Evolutionary conservation across 2,113 vertebrate species (phyloP), one percentile per base, ranked within the genome.

Genomic region (Festucalex cinctus): DNA sequence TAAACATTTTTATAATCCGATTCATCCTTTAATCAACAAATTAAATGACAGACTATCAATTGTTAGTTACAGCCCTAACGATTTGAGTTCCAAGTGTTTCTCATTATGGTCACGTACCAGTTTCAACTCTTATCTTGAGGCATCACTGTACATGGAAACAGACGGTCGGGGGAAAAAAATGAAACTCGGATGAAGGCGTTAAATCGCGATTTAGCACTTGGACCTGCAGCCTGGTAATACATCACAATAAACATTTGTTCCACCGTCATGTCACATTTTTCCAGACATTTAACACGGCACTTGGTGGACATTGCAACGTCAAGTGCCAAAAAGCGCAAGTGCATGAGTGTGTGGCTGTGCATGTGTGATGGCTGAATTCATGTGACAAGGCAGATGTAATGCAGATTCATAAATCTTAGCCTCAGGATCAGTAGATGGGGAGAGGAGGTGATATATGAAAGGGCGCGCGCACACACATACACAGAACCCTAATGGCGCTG

Each of bases 381-480:
- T 89, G 84, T 85, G 87, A 89, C 85, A 86, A 68, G 85, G 82
- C 85, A 84, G 77, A 87, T 81, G 83, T 89, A 89, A 90, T 83
- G 81, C 76, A 84, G 73, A 80, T 82, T 79, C 79, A 84, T 90
- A 89, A 91, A 92, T 90, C 88, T 85, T 75, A 69, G 88, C 90
- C 89, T 66, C 49, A 0, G 79, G 83, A 80, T 79, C 71, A 82
- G 72, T 57, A 65, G 82, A 83, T 67, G 73, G 74, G 68, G 76
- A 79, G 75, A 78, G 81, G 74, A 72, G 78, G 76, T 76, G 78
- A 79, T 79, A 81, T 78, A 85, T 81, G 74, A 84, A 80, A 82
- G 73, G 76, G 66, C 74, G 59, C 60, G 66, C 60, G 65, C 48
- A 53, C 53, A 59, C 39, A 70, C 39, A 43, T 36, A 64, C 36